phyloP scores from a whole-genome alignment of 2,113 vertebrate species.

The Callipepla californica region DNA sequence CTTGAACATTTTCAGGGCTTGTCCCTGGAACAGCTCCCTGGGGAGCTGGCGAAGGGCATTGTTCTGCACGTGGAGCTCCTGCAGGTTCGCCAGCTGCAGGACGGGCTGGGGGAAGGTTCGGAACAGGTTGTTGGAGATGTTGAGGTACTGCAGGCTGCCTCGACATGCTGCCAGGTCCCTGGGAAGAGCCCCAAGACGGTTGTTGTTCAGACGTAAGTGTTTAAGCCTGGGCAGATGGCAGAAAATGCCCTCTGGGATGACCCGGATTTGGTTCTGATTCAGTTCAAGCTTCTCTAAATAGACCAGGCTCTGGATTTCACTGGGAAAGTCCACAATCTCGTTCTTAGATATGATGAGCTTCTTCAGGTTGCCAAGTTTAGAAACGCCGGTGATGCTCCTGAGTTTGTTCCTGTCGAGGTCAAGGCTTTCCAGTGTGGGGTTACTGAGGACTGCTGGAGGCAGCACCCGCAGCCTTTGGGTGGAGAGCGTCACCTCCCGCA shows the following conservation, averaged over 20 bases:
- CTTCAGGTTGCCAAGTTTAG: slow-evolving; percentile 62
- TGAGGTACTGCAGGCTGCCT: slow-evolving; percentile 71
- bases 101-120: slow-evolving; percentile 49
- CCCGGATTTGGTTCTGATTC: slow-evolving; percentile 77
- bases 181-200: slow-evolving; percentile 68
- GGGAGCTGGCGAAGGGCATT: slow-evolving; percentile 74
- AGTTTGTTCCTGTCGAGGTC: slow-evolving; percentile 71
- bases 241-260: slow-evolving; percentile 64
- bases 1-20: slow-evolving; percentile 63
- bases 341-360: slow-evolving; percentile 76
- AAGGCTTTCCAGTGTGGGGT: slow-evolving; percentile 11
- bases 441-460: not conserved
- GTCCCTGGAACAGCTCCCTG: slow-evolving; percentile 58
- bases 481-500: slow-evolving; percentile 7
- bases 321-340: slow-evolving; percentile 70
- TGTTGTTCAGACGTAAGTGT: slow-evolving; percentile 76
- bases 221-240: slow-evolving; percentile 61
- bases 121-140: slow-evolving; percentile 76
- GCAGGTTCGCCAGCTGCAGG: slow-evolving; percentile 52
- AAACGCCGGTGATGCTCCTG: slow-evolving; percentile 42
- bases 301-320: slow-evolving; percentile 63
- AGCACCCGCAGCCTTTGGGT: slow-evolving; percentile 47
- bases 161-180: slow-evolving; percentile 67
- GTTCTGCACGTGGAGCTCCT: slow-evolving; percentile 72
- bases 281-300: slow-evolving; percentile 74